Conservation (phyloP, 2,797 vertebrate genomes). For the Rachycentron canadum region DNA sequence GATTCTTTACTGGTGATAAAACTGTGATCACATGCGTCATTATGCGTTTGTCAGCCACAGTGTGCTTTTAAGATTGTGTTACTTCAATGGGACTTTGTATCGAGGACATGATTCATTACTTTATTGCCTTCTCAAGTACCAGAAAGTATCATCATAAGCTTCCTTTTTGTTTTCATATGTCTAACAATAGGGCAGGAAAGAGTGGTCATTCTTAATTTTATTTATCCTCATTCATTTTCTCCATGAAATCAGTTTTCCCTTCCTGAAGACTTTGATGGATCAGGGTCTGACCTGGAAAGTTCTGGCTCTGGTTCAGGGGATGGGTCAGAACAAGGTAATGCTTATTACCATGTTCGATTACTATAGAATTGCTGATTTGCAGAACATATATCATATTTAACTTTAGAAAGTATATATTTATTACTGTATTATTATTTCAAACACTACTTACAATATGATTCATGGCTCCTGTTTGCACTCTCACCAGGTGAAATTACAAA, state of each 20-base stretch:
- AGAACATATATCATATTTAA: not conserved
- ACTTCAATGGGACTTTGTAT: slow-evolving; percentile 54
- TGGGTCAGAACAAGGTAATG: slow-evolving; percentile 56
- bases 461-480: not conserved
- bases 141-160: not conserved
- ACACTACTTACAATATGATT: not conserved
- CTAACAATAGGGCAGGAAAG: slow-evolving; percentile 6
- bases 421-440: not conserved
- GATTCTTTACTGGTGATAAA: slow-evolving; percentile 39
- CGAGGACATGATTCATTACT: slow-evolving; percentile 23
- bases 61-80: not conserved
- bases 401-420: not conserved
- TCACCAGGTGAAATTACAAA: slow-evolving; percentile 14
- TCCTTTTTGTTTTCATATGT: slow-evolving; percentile 25
- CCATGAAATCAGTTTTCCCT: slow-evolving; percentile 45
- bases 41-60: slow-evolving; percentile 22
- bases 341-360: not conserved
- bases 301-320: slow-evolving; percentile 85
- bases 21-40: slow-evolving; percentile 3
- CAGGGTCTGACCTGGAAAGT: slow-evolving; percentile 83
- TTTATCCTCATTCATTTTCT: not conserved
- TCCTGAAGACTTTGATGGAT: slow-evolving; percentile 86
- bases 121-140: slow-evolving; percentile 27
- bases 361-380: not conserved
- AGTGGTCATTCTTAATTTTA: not conserved